These are phyloP conservation scores for Enchytraeus crypticus DNA, from an alignment of 2,888 invertebrate species.

Conservation along the genomic window DNA sequence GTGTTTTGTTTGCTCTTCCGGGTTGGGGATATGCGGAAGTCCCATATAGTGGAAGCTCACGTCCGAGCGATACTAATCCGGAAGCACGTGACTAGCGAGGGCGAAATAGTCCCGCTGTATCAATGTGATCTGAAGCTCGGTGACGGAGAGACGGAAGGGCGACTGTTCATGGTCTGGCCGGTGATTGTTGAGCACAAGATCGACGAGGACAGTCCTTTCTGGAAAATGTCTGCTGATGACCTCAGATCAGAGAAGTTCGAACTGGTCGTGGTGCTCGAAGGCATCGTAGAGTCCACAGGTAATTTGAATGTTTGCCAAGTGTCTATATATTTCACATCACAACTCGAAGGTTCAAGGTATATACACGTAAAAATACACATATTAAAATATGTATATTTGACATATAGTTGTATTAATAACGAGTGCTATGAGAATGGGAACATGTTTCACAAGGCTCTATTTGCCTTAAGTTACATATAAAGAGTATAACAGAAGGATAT, in stretches of 20 bases:
- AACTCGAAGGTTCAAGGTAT: too few relatives aligned
- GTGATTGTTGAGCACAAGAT: conserved; percentile 93
- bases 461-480: too few relatives aligned
- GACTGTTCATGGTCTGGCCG: conserved; percentile 97
- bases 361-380: too few relatives aligned
- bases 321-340: too few relatives aligned
- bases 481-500: too few relatives aligned
- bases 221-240: conserved; percentile 80
- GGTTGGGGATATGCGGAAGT: conserved; percentile 86
- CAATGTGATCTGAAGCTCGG: conserved; percentile 19
- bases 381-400: too few relatives aligned
- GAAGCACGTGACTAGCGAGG: conserved; percentile 83
- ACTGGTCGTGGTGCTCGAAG: conserved; percentile 90
- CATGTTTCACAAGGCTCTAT: too few relatives aligned
- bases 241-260: conserved; percentile 86
- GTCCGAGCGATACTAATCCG: conserved; percentile 87
- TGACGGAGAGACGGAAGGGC: conserved; percentile 74
- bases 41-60: conserved; percentile 94
- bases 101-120: conserved; percentile 84
- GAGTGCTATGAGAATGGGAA: too few relatives aligned
- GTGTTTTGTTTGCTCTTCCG: conserved; percentile 85
- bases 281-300: conserved; percentile 82
- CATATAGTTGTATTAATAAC: too few relatives aligned
- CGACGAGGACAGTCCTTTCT: conserved; percentile 79
- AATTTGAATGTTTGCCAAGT: too few relatives aligned